These are phyloP conservation scores for Poeciliopsis occidentalis DNA, from an alignment of 2,113 vertebrate genomes.

Conservation along the genomic window DNA sequence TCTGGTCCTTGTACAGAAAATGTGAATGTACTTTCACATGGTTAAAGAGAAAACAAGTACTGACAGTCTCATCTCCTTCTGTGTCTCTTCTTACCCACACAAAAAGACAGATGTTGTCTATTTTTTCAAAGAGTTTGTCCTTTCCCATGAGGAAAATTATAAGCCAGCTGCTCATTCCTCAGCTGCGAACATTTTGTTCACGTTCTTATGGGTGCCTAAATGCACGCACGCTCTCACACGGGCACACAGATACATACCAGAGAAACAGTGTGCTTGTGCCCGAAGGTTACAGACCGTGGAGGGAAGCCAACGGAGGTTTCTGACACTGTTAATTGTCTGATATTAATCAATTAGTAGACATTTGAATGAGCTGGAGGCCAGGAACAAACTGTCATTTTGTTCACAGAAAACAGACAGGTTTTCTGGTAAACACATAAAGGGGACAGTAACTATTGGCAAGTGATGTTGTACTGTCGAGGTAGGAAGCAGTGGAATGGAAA, in stretches of 20 bases:
- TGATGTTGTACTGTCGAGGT: background rate
- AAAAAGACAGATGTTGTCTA: slow-evolving; percentile 61
- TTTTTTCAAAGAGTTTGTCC: slow-evolving; percentile 41
- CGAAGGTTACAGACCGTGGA: slow-evolving; percentile 49
- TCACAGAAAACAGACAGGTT: slow-evolving; percentile 37
- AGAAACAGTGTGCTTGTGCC: slow-evolving; percentile 23
- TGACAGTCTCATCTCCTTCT: slow-evolving; percentile 29
- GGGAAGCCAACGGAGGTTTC: slow-evolving; percentile 52
- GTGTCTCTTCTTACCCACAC: slow-evolving; percentile 47
- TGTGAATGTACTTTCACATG: background rate
- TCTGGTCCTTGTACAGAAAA: slow-evolving; percentile 30
- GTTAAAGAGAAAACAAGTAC: slow-evolving; percentile 32
- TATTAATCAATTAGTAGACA: slow-evolving; percentile 72
- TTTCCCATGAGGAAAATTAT: slow-evolving; percentile 63
- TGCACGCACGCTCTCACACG: slow-evolving; percentile 12
- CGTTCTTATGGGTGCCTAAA: slow-evolving; percentile 37
- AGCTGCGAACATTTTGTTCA: slow-evolving; percentile 42
- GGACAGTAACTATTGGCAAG: slow-evolving; percentile 33
- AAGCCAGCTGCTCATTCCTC: slow-evolving; percentile 69
- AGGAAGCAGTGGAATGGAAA: background rate
- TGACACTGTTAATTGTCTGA: slow-evolving; percentile 47
- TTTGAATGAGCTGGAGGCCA: slow-evolving; percentile 53
- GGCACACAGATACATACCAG: slow-evolving; percentile 11
- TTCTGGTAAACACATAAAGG: slow-evolving; percentile 22
- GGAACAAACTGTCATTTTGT: slow-evolving; percentile 43